Evolutionary conservation across 2,888 invertebrate species (phyloP), one percentile per base, ranked within the genome.

Genomic region (Nipponacmea schrenckii): DNA sequence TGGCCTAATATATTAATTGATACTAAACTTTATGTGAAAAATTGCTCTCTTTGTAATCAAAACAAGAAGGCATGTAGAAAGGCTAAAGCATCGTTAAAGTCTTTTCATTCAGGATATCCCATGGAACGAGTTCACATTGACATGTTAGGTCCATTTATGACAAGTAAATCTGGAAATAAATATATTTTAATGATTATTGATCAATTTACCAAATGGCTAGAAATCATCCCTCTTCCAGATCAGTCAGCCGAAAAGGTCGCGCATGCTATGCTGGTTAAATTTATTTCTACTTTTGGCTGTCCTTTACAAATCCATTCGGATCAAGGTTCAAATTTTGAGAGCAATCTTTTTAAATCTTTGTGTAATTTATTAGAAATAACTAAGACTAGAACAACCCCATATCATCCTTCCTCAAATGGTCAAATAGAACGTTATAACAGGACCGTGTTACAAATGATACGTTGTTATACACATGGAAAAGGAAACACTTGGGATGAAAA

Each of bases 361-460:
- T 77, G 74, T 68, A 64, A 62, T n/a, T 31, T 77, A 0, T 26
- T 77, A 14, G n/a, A 64, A 1, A 77, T 77, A 44, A 62, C 73
- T 14, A 77, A 76, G 46, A 72, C 73, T 10, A 62, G 66, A 14
- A 69, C 74, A 2, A 74, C 70, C 0, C 24, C 66, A 44, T 66
- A 68, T 64, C 24, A 69, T 24, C 74, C 72, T 39, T 71, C 71
- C 31, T 68, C 74, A n/a, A 74, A 76, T 65, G 73, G 73, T 17
- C 45, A 50, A 27, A 71, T 76, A 0, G 74, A 76, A 50, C 45
- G 76, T 1, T 77, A 74, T 46, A 75, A 77, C 46, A 62, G 74
- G 7, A 77, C 75, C 0, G 68, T 77, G 5, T 24, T 45, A 14
- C 20, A 65, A 2, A 75, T 73, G 71, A 24, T 75, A 15, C 64